Conservation (phyloP, 2,888 invertebrate genomes). For the Platerodrilus igneus region DNA sequence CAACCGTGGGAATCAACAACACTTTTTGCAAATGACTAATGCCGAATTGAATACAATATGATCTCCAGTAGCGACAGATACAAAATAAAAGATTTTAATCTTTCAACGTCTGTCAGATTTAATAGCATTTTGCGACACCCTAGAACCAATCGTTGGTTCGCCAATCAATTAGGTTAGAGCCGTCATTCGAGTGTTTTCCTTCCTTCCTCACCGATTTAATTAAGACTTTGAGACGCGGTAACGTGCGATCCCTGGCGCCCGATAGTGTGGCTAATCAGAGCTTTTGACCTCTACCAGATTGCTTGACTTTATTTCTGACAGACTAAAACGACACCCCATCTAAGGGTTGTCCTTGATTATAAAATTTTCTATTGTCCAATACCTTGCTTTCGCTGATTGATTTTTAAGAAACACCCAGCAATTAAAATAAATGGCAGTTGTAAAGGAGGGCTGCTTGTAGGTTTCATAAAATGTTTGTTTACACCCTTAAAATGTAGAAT, state of each 20-base stretch:
- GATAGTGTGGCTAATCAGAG: conserved; percentile 40
- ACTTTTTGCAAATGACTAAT: too few relatives aligned
- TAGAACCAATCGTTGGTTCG: conserved; percentile 37
- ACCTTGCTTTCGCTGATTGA: too few relatives aligned
- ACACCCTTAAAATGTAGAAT: too few relatives aligned
- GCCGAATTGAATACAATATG: conserved; percentile 36
- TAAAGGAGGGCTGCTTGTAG: too few relatives aligned
- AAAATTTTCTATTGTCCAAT: conserved; percentile 4
- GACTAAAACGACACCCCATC: conserved; percentile 32
- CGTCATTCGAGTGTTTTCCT: conserved; percentile 36
- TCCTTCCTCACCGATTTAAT: conserved; percentile 42
- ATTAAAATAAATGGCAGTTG: too few relatives aligned
- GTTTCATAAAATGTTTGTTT: too few relatives aligned
- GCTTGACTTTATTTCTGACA: conserved; percentile 26
- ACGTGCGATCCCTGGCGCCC: conserved; percentile 36
- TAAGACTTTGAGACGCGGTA: conserved; percentile 40
- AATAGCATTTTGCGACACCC: conserved; percentile 27
- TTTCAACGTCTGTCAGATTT: conserved; percentile 28
- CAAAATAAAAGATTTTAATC: conserved; percentile 42
- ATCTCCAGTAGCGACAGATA: conserved; percentile 35
- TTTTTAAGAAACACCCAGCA: too few relatives aligned
- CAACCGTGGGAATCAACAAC: too few relatives aligned
- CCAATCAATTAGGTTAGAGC: conserved; percentile 43
- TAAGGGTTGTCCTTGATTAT: conserved; percentile 1
- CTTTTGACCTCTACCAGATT: conserved; percentile 22